phyloP scores from a whole-genome alignment of 1,140 invertebrate species.

The Dendroctonus valens region DNA sequence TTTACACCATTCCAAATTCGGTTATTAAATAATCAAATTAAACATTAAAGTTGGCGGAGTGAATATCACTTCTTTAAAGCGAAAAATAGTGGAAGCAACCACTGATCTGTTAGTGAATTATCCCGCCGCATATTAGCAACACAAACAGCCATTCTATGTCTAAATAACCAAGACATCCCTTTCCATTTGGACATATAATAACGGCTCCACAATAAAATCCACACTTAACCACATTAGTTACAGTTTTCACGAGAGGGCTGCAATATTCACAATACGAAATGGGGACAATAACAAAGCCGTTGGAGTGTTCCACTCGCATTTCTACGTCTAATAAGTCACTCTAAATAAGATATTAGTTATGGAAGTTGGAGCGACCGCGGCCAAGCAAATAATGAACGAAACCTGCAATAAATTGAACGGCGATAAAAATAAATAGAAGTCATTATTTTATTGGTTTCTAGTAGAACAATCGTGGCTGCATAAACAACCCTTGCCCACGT shows the following conservation, averaged over 20 bases:
- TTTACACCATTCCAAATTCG: too few species aligned
- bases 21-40: too few species aligned
- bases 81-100: too few species aligned
- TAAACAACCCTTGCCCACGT: constrained; percentile 37
- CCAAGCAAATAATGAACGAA: neutral
- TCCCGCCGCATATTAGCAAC: too few species aligned
- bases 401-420: too few species aligned
- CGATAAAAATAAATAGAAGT: too few species aligned
- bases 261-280: constrained; percentile 14
- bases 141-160: too few species aligned
- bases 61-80: too few species aligned
- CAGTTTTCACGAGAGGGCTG: constrained; percentile 23
- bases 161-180: constrained; percentile 1
- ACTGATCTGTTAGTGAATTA: too few species aligned
- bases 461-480: neutral
- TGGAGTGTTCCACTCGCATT: constrained; percentile 1
- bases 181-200: constrained; percentile 1
- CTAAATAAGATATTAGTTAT: constrained; percentile 8
- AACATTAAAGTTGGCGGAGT: too few species aligned
- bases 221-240: constrained; percentile 32
- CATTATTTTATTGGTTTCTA: too few species aligned
- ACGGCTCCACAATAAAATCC: constrained; percentile 26
- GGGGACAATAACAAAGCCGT: constrained; percentile 11
- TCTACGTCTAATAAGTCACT: constrained; percentile 1
- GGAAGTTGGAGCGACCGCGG: neutral